phyloP scores from a whole-genome alignment of 2,113 vertebrate species.

The Euleptes europaea region DNA sequence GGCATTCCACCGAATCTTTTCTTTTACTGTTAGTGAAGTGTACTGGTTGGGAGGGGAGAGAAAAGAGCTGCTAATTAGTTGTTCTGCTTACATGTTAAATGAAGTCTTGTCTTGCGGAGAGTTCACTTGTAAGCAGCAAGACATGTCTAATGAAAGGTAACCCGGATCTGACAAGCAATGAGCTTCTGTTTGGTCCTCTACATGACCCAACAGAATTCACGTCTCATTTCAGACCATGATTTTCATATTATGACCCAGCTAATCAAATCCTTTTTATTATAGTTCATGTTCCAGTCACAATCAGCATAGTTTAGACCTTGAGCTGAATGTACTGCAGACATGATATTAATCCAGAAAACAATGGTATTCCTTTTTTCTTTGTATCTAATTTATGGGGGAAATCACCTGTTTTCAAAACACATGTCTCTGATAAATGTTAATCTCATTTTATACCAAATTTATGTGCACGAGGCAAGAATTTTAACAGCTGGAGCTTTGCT shows the following conservation, averaged over 20 bases:
- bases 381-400: background rate
- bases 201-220: accelerated
- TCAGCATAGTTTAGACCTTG: background rate
- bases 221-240: background rate
- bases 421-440: background rate
- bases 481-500: too few relatives aligned
- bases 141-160: conserved; percentile 13
- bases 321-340: background rate
- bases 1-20: conserved; percentile 68
- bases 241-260: background rate
- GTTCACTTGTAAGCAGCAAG: conserved; percentile 17
- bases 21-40: conserved; percentile 57
- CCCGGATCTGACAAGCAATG: accelerated
- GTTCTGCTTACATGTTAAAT: conserved; percentile 55
- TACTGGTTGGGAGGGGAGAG: background rate
- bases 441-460: background rate
- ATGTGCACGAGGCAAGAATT: background rate
- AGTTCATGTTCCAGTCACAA: background rate
- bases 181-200: background rate
- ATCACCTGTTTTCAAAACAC: background rate
- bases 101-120: conserved; percentile 45
- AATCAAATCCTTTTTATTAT: background rate
- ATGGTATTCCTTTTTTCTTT: accelerated
- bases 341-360: background rate
- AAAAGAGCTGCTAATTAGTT: conserved; percentile 52